Conservation (phyloP, 2,113 vertebrate species). For the Salminus brasiliensis region DNA sequence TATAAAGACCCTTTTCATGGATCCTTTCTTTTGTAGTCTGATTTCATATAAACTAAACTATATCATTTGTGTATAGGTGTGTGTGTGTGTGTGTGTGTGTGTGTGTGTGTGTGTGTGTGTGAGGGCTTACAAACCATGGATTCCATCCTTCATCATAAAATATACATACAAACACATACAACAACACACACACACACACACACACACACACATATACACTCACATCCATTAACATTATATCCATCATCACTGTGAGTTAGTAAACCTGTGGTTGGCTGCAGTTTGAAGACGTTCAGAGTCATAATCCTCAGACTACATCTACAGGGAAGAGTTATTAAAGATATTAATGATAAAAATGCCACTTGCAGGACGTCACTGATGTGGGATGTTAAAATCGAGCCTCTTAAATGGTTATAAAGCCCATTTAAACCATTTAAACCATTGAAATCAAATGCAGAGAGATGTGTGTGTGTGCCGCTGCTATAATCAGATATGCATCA, state of each 20-base stretch:
- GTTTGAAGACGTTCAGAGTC: too few species aligned
- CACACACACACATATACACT: not conserved
- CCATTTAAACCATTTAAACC: not conserved
- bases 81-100: too few species aligned
- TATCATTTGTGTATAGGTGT: too few species aligned
- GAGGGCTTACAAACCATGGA: constrained; percentile 40
- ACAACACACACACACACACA: not conserved
- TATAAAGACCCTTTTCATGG: too few species aligned
- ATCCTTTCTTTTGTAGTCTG: too few species aligned
- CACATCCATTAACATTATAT: not conserved
- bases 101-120: too few species aligned
- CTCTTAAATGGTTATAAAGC: not conserved
- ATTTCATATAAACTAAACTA: too few species aligned
- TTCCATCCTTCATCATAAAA: constrained; percentile 65
- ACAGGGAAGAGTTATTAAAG: not conserved
- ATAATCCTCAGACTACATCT: not conserved
- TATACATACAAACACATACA: constrained; percentile 44
- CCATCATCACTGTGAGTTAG: too few species aligned
- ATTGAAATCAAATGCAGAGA: not conserved
- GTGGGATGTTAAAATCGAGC: not conserved
- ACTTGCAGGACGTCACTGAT: not conserved
- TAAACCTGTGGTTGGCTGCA: not conserved
- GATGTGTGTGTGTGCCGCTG: too few species aligned
- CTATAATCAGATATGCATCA: not conserved
- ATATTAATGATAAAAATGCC: not conserved